Evolutionary conservation across 2,797 vertebrate species (phyloP), one percentile per base, ranked within the genome.

Genomic region (Borostomias antarcticus): DNA sequence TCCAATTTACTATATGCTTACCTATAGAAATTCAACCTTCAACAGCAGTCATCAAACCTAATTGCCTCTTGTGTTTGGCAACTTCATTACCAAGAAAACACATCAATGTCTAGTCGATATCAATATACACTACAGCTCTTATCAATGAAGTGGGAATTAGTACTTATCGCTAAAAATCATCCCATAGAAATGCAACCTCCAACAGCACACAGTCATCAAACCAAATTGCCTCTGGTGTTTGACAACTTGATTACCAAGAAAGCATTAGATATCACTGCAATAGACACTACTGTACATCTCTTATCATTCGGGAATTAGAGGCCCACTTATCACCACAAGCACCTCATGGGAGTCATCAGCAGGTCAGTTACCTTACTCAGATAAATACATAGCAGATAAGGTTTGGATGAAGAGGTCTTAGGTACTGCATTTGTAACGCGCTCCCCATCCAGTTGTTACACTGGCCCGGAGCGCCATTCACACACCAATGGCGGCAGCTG

Each of bases 271-370:
- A 37, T 37, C 13, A 37, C 35, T 2, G 35, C 35, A 37, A 37
- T 37, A 7, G 13, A 37, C 35, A 1, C 35, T 37, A 8, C 1
- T 37, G 35, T 37, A 37, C 8, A 37, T 7, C 35, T 37, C 7
- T 37, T 37, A 37, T 37, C 35, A 37, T 37, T 11, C 8, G 35
- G 13, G 35, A 37, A n/a, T n/a, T n/a, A n/a, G n/a, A n/a, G n/a
- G n/a, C 35, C 8, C 13, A 11, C 8, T 37, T 37, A 37, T 8
- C 35, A 37, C 48, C 21, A 25, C 21, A 64, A 47, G 72, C 65
- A 26, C 37, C 15, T 72, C 68, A 79, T 72, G 61, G 58, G n/a
- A 58, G 73, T 76, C 47, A 64, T 66, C 77, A 48, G 79, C 58
- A 71, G 45, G 48, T 68, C 30, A 58, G 53, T 33, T 40, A 73